Conservation (phyloP, 2,888 invertebrate species). For the Conistra vaccinii region DNA sequence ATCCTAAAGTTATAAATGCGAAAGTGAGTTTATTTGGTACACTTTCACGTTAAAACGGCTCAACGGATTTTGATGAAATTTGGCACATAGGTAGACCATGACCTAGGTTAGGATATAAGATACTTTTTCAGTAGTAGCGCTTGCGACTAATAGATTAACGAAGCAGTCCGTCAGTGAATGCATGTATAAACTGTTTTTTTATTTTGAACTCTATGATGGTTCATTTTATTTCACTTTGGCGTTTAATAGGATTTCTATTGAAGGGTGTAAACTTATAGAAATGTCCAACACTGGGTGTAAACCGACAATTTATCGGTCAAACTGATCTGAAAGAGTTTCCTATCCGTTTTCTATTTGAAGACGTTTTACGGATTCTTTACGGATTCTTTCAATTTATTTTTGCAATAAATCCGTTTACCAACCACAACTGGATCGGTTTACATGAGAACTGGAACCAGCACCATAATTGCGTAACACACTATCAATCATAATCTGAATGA, state of each 20-base stretch:
- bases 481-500: too few species aligned
- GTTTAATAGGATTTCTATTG: constrained; percentile 20
- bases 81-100: too few species aligned
- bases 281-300: constrained; percentile 55
- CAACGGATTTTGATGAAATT: too few species aligned
- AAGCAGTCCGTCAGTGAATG: background rate
- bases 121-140: too few species aligned
- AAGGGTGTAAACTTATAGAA: constrained; percentile 35
- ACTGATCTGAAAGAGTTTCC: constrained; percentile 73
- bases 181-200: background rate
- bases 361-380: constrained; percentile 55
- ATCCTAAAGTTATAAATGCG: too few species aligned
- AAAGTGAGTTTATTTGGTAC: too few species aligned
- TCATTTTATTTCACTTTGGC: constrained; percentile 12
- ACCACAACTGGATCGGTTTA: too few species aligned
- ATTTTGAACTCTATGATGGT: background rate
- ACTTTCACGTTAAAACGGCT: too few species aligned
- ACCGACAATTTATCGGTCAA: constrained; percentile 84
- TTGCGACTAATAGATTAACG: background rate
- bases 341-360: constrained; percentile 41
- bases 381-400: constrained; percentile 52
- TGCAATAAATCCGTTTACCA: background rate
- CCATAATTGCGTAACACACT: too few species aligned
- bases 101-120: too few species aligned
- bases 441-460: too few species aligned